phyloP scores from a whole-genome alignment of 2,888 invertebrate species.

The Drosophila anomalata region DNA sequence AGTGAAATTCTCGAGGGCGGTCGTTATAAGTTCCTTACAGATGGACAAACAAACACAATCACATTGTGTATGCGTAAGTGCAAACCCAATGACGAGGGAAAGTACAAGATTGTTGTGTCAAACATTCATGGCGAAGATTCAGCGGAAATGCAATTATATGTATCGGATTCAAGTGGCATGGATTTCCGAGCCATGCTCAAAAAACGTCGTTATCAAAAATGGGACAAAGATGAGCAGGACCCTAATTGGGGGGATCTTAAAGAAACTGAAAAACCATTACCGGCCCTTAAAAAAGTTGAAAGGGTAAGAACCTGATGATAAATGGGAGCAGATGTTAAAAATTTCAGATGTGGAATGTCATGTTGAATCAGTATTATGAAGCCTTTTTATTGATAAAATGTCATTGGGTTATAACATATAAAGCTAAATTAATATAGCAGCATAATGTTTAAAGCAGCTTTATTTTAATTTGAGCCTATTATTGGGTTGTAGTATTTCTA shows the following conservation, averaged over 20 bases:
- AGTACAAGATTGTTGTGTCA: constrained; percentile 95
- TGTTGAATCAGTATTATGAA: constrained; percentile 9
- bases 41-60: constrained; percentile 95
- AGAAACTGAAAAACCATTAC: constrained; percentile 93
- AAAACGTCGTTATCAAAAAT: constrained; percentile 97
- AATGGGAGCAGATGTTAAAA: constrained; percentile 2
- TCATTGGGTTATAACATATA: background rate
- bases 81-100: constrained; percentile 98
- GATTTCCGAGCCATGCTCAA: constrained; percentile 99
- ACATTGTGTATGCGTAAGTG: constrained; percentile 98
- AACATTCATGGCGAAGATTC: constrained; percentile 98
- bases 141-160: constrained; percentile 97
- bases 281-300: constrained; percentile 95
- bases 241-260: constrained; percentile 97
- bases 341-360: constrained; percentile 13
- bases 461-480: background rate
- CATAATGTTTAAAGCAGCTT: background rate
- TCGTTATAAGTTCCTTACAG: constrained; percentile 96
- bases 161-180: constrained; percentile 98
- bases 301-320: constrained; percentile 87
- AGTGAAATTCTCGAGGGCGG: constrained; percentile 97
- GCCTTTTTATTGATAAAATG: background rate
- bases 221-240: constrained; percentile 95
- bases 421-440: background rate
- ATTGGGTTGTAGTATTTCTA: background rate